Base-by-base conservation (phyloP, 1,140 invertebrate genomes). In the Lineus longissimus region DNA sequence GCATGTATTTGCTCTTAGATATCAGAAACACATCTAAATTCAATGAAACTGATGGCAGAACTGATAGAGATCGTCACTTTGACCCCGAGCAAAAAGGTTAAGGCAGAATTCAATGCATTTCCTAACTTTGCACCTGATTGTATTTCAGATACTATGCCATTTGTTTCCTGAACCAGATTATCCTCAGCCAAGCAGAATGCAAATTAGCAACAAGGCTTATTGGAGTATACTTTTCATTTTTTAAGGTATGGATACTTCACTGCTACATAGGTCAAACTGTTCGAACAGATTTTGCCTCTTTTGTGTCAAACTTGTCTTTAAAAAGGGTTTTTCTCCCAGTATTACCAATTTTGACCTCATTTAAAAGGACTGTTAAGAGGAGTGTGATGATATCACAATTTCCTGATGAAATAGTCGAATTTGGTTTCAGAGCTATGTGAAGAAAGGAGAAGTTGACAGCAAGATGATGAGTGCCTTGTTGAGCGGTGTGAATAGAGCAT, bases 161-260 rank as follows among this genome's bases (percentile, higher is more conserved):
- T 19, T 97, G 95, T 76, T 93, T 96, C 75, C 81, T 98, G 19
- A 90, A 90, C 43, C 92, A 94, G 76, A 62, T 80, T 30, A 88
- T 91, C 70, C 84, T 89, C 68, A 82, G 93, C 45, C 86, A 87
- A 31, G 88, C 90, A 11, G 89, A 94, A 56, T 83, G 84, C 1
- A 85, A 89, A 57, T 82, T 97, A 19, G 94, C 95, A 0, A 87
- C 87, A 64, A 89, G 87, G 69, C 82, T 98, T 17, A 90, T 98
- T 13, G 85, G 89, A 59, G 88, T 98, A n/a, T 98, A 97, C 80
- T 95, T 98, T 76, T 88, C 91, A 0, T 94, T 98, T 73, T 98
- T 98, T 82, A 97, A 95, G 83, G 91, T 93, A 55, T 88, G 89
- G 47, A 86, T 27, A 17, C n/a, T n/a, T n/a, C n/a, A n/a, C n/a